These are phyloP conservation scores for Rhadinocentrus ornatus DNA, from an alignment of 2,797 vertebrate genomes.

Conservation along the genomic window DNA sequence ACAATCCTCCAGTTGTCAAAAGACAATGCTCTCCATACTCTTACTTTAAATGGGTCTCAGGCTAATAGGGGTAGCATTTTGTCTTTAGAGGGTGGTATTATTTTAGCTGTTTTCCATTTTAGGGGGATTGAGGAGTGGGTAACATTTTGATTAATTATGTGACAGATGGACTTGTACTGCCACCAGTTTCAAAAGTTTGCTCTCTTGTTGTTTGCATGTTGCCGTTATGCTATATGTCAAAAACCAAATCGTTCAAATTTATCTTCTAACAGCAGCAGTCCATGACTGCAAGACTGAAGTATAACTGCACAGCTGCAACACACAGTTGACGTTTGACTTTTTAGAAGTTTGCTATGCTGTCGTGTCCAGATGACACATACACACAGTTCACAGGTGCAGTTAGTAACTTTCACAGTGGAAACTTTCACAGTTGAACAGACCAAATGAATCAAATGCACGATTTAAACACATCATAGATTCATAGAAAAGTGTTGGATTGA, in stretches of 20 bases:
- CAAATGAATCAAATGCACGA: neutral
- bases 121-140: too few species aligned
- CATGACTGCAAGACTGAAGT: constrained; percentile 25
- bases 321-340: constrained; percentile 3
- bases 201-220: neutral
- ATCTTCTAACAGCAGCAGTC: constrained; percentile 24
- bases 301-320: constrained; percentile 47
- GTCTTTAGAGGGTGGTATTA: too few species aligned
- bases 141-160: too few species aligned
- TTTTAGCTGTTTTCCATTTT: too few species aligned
- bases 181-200: too few species aligned
- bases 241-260: constrained; percentile 38
- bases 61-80: too few species aligned
- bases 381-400: constrained; percentile 16
- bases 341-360: neutral
- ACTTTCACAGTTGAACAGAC: neutral
- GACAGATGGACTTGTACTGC: too few species aligned
- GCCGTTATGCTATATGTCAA: constrained; percentile 23
- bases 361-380: neutral
- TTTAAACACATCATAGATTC: neutral
- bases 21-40: too few species aligned
- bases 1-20: too few species aligned
- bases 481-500: constrained; percentile 2
- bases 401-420: constrained; percentile 8
- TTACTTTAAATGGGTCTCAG: too few species aligned